Base-by-base conservation (phyloP, 2,797 vertebrate genomes). In the Pantherophis alleghaniensis region DNA sequence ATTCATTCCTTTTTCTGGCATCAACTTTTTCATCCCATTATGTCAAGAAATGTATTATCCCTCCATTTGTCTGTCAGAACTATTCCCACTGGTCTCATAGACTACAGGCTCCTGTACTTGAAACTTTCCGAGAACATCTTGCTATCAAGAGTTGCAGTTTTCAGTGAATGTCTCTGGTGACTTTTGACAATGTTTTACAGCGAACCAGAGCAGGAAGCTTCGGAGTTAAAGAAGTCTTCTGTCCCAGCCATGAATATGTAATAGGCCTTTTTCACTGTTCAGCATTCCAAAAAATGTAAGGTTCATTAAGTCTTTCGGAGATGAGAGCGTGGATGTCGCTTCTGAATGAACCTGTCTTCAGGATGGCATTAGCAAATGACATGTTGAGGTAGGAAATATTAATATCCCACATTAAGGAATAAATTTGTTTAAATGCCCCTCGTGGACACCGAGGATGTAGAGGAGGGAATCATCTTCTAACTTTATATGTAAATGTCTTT, bases 271-370 rank as follows among this genome's bases (percentile, higher is more conserved):
- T 91, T 97, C 95, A 97, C 97, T 97, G 97, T 97, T 97, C 97
- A 98, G 97, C 97, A 98, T 97, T 98, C 97, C 97, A 98, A 98
- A 97, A 98, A 98, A 97, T 97, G 97, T 97, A 98, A 98, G 98
- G 98, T 98, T 98, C 98, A 98, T 98, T 98, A 98, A 98, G 97
- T 97, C 97, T 97, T 98, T 98, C 97, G 96, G 97, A 98, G 97
- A 97, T 97, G 96, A 96, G 96, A 97, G 98, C 97, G 97, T 97
- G 95, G 89, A 74, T 96, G 97, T 96, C 96, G 97, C 97, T 98
- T 97, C 90, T 97, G 97, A 98, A 98, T 97, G 98, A 98, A 98
- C 97, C 98, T 97, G 97, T 97, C 98, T 98, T 97, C 2, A 63
- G 7, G 7, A 97, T 95, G 96, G 96, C 97, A 97, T 97, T 98